Conservation (phyloP, 1,140 invertebrate genomes). For the Tetramorium alpestre region DNA sequence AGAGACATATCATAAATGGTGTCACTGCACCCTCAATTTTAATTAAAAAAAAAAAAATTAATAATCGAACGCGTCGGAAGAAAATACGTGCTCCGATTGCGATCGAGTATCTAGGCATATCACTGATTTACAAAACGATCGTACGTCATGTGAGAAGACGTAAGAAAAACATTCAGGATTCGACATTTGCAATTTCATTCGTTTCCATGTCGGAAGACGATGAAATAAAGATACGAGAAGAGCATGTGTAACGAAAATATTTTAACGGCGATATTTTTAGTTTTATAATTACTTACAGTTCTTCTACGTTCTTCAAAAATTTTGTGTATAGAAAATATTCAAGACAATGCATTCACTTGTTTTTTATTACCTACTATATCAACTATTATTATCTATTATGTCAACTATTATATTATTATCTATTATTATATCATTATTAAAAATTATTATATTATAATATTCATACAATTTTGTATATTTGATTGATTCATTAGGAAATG, state of each 20-base stretch:
- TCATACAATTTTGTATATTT: constrained; percentile 39
- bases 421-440: constrained; percentile 18
- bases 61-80: constrained; percentile 7
- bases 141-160: background rate
- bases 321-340: background rate
- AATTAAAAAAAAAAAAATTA: constrained; percentile 71
- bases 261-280: constrained; percentile 19
- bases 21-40: constrained; percentile 82
- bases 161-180: background rate
- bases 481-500: constrained; percentile 26
- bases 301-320: background rate
- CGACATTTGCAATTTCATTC: constrained; percentile 17
- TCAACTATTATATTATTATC: constrained; percentile 2
- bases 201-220: background rate
- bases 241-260: background rate
- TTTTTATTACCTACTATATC: constrained; percentile 30
- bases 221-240: background rate
- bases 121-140: constrained; percentile 12
- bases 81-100: background rate
- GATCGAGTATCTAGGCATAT: constrained; percentile 20
- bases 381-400: constrained; percentile 40
- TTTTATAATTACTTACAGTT: background rate
- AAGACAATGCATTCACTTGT: constrained; percentile 4
- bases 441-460: background rate
- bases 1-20: constrained; percentile 85